Base-by-base conservation (phyloP, 2,888 invertebrate species). In the Synanthedon vespiformis region DNA sequence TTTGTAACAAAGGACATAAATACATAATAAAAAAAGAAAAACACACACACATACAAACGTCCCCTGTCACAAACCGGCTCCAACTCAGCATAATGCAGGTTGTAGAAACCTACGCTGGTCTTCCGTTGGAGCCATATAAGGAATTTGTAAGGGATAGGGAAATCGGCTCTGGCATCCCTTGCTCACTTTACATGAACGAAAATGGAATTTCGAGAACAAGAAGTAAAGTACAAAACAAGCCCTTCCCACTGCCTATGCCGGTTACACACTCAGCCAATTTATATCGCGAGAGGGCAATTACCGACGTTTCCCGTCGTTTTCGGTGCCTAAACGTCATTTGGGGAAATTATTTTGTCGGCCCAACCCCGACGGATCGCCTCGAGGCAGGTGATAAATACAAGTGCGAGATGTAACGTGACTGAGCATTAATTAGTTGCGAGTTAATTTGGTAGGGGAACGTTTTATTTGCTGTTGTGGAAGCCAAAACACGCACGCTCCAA, bases 251-350 rank as follows among this genome's bases (percentile, higher is more conserved):
- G n/a, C 74, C 70, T 71, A 71, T 73, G 71, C 72, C 75, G 76
- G 77, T 69, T 74, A 74, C 75, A 77, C 77, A 77, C 80, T 80
- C 78, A 74, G 79, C 76, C 80, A 82, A 82, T 82, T 82, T 83
- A 80, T 80, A 78, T 70, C 65, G 73, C 77, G 76, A 75, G 80
- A 72, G 75, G 80, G 80, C 79, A 78, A 82, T 82, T 80, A 80
- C 78, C 62, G 68, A 67, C 68, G 70, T 71, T 78, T 77, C 76
- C 73, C 78, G 74, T 70, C 77, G 69, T 74, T 78, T 80, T 74
- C 68, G 68, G 64, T 64, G 68, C 64, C 69, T 71, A 77, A 82
- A 81, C 72, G 76, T 80, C 76, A 77, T 83, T 80, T 77, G 71
- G 65, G 69, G 67, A 76, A 79, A 82, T 82, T 74, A 82, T 81